Evolutionary conservation across 92 coral and sea anemone genomes (phyloP).

Genomic region (Bergia sp.): DNA sequence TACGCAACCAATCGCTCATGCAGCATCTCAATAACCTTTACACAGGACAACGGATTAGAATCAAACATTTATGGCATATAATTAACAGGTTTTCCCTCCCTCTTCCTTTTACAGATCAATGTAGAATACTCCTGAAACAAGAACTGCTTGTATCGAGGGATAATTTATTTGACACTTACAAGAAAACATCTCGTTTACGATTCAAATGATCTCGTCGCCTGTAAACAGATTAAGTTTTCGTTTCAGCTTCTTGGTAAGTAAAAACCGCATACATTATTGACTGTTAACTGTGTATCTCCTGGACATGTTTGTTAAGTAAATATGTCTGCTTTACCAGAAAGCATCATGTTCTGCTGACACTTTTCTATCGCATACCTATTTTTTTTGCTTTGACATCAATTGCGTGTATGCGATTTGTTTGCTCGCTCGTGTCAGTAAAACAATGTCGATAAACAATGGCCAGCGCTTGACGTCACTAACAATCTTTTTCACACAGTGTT

Average conservation of each 20-base stretch:
- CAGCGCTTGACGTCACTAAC: conserved; percentile 6
- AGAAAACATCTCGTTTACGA: neutral
- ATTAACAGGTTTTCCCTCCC: neutral
- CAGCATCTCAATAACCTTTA: neutral
- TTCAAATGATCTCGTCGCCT: neutral
- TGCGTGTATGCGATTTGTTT: neutral
- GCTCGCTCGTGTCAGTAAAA: neutral
- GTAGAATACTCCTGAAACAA: neutral
- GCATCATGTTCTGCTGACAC: conserved; percentile 25
- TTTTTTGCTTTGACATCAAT: neutral
- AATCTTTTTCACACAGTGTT: neutral
- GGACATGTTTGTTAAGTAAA: conserved; percentile 13
- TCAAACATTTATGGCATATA: neutral
- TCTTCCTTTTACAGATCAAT: neutral
- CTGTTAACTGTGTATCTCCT: neutral
- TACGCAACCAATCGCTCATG: neutral
- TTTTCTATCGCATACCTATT: neutral
- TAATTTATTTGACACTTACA: neutral
- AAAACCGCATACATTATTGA: neutral
- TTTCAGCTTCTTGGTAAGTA: neutral
- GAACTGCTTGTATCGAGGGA: neutral
- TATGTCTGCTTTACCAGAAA: conserved; percentile 4
- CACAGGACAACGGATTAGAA: conserved; percentile 19
- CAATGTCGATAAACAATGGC: neutral
- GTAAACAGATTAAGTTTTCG: neutral